Evolutionary conservation across 2,888 invertebrate genomes (phyloP), one percentile per base, ranked within the genome.

Genomic region (Ophion slaviceki): DNA sequence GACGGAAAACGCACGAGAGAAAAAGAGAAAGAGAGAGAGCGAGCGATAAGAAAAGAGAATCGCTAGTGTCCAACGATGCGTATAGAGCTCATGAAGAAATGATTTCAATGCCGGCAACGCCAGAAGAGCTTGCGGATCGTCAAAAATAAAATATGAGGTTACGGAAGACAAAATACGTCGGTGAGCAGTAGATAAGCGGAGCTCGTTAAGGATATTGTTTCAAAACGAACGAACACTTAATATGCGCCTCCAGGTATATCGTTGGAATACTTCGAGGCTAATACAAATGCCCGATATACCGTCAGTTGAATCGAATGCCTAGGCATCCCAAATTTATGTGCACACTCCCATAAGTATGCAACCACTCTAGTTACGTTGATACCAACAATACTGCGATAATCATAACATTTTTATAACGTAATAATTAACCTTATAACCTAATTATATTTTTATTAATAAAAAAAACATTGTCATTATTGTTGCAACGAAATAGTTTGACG

Each of bases 21-120:
- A 61, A n/a, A n/a, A 24, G 28, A 4, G 24, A 6, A 1, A 24
- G 59, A n/a, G 59, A n/a, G 59, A n/a, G 70, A 45, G 32, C 32
- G 32, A 32, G 32, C 2, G 32, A 32, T 32, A 32, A n/a, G 4
- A 24, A 7, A 17, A 10, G 40, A 40, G 20, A 3, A 14, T 32
- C 11, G 47, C 24, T 4, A 40, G 10, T 64, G 45, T 17, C 20
- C 20, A 24, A 10, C 24, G 40, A 24, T 53, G 80, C 64, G 59
- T 70, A 53, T 57, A 53, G 10, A 66, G 45, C 62, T 68, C 70
- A 59, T 20, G n/a, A 75, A 59, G 64, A 74, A 81, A 85, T 71
- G 79, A 85, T 79, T 85, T 85, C 79, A 85, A 85, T 76, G 81
- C 85, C 78, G 47, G 81, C 59, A 74, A 20, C 11, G 20, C 66